Percentiles rank a stretch among this genome's conserved stretches.
Evolutionary conservation across 2,113 vertebrate genomes (phyloP).

Genomic region (Microcebus griseorufus): DNA sequence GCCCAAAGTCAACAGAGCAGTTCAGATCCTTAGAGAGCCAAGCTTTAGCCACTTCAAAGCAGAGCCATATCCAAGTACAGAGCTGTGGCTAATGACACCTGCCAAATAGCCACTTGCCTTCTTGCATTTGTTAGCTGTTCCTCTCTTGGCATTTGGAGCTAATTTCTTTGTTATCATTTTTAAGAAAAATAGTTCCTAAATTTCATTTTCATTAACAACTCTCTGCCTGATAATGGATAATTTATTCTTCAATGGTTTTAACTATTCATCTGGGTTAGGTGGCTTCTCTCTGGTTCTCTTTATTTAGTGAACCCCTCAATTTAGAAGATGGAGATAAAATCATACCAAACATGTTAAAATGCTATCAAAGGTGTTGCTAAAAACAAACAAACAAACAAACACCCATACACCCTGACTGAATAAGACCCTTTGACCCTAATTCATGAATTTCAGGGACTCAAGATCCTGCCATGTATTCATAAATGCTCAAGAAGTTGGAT

Average conservation of each 20-base stretch:
- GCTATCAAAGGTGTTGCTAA: not conserved
- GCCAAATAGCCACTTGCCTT: not conserved
- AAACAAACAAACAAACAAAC: too few species aligned
- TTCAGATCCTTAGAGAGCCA: not conserved
- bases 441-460: not conserved
- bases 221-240: not conserved
- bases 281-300: not conserved
- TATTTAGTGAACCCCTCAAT: not conserved
- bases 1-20: not conserved
- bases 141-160: not conserved
- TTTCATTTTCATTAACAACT: not conserved
- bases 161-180: not conserved
- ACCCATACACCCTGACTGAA: not conserved
- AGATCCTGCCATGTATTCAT: not conserved
- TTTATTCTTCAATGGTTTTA: not conserved
- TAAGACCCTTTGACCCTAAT: not conserved
- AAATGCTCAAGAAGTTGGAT: not conserved
- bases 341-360: not conserved
- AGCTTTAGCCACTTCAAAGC: not conserved
- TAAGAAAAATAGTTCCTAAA: not conserved
- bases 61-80: not conserved
- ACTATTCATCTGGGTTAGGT: not conserved
- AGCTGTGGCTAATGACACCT: not conserved
- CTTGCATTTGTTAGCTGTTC: not conserved
- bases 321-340: slow-evolving; percentile 3